These are phyloP conservation scores for Aspidapion aeneum DNA, from an alignment of 2,888 invertebrate genomes.

Conservation along the genomic window DNA sequence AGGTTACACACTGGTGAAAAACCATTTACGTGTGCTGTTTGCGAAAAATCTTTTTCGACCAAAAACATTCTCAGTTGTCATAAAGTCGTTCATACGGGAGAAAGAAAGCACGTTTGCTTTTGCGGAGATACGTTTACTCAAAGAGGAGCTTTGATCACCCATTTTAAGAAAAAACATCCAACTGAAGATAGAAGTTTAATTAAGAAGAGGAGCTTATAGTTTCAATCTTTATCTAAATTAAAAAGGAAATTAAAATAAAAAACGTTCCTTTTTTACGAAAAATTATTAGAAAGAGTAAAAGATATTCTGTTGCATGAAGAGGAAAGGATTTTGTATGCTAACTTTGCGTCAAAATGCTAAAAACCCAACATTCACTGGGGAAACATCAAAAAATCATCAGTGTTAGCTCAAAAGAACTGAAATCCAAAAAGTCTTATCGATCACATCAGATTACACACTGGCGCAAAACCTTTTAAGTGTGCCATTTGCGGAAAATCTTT, in stretches of 20 bases:
- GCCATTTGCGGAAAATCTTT: not conserved
- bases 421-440: not conserved
- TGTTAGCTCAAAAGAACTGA: no score
- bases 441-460: not conserved
- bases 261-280: no score
- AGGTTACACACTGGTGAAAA: not conserved
- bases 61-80: conserved; percentile 3
- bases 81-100: conserved; percentile 22
- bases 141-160: not conserved
- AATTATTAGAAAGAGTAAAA: no score
- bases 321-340: no score
- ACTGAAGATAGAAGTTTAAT: not conserved
- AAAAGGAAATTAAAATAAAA: no score
- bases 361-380: no score
- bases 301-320: no score
- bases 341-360: no score
- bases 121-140: not conserved
- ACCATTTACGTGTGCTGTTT: not conserved
- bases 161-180: conserved; percentile 19
- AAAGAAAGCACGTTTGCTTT: conserved; percentile 21
- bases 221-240: no score
- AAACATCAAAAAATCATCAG: no score
- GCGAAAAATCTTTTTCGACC: not conserved
- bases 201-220: no score
- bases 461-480: not conserved